Percentiles rank a stretch among this genome's conserved stretches.
Conservation (phyloP, 2,797 vertebrate species). For the Muscicapa striata region DNA sequence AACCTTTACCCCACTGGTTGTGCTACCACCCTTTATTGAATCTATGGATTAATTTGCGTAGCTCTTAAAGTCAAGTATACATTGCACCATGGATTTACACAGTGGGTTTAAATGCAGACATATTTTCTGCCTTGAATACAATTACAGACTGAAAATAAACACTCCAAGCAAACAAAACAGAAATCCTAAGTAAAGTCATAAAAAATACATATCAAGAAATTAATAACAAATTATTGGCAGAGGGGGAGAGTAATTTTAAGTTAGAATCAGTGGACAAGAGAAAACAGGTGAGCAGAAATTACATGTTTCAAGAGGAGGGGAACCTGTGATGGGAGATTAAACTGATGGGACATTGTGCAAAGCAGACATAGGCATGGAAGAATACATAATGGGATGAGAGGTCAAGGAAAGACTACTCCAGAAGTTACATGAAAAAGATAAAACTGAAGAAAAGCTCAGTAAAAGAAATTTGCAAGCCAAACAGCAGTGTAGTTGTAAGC, state of each 20-base stretch:
- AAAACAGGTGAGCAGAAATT: neutral
- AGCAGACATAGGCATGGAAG: neutral
- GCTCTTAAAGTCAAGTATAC: neutral
- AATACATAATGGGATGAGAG: neutral
- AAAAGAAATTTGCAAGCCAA: neutral
- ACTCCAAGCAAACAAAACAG: neutral
- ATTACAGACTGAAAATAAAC: constrained; percentile 15
- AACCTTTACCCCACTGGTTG: neutral
- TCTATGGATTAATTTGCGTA: neutral
- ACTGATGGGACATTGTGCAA: neutral
- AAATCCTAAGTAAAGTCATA: neutral
- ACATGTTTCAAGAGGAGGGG: neutral
- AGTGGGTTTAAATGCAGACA: neutral
- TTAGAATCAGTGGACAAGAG: neutral
- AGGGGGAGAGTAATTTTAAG: neutral
- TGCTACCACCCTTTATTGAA: neutral
- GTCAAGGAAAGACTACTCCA: neutral
- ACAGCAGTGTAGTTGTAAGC: neutral
- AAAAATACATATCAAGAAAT: neutral
- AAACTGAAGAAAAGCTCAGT: neutral
- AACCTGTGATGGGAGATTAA: neutral
- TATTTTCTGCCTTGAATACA: neutral
- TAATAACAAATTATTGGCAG: neutral
- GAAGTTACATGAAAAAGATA: neutral
- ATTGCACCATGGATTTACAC: neutral